phyloP scores from a whole-genome alignment of 2,113 vertebrate genomes.

The Prietella phreatophila region DNA sequence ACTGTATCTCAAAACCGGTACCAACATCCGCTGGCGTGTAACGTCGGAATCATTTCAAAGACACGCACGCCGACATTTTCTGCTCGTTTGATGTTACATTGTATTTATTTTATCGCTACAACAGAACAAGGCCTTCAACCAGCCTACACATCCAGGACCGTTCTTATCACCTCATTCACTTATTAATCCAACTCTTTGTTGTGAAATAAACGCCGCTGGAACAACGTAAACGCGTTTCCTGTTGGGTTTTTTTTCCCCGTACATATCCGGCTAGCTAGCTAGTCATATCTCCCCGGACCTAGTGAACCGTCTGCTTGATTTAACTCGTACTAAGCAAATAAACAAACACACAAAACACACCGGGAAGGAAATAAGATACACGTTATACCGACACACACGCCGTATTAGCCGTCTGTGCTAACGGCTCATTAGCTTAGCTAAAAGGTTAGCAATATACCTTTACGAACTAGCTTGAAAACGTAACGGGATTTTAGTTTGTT shows the following conservation, averaged over 20 bases:
- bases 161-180: background rate
- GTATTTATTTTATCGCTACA: background rate
- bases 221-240: background rate
- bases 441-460: background rate
- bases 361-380: background rate
- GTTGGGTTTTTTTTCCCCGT: background rate
- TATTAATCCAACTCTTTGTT: background rate
- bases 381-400: background rate
- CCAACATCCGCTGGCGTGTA: background rate
- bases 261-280: background rate
- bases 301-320: no score
- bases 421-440: background rate
- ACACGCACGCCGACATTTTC: background rate
- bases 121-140: slow-evolving; percentile 1
- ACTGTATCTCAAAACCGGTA: background rate
- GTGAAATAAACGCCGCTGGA: background rate
- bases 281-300: no score
- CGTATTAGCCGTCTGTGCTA: background rate
- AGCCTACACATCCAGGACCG: background rate
- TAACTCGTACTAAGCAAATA: background rate
- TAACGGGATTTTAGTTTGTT: background rate
- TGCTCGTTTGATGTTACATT: background rate
- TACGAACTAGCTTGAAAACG: background rate
- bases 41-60: background rate
- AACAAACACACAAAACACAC: background rate